phyloP scores from a whole-genome alignment of 1,140 invertebrate species.

The Panagrolaimus sp. region DNA sequence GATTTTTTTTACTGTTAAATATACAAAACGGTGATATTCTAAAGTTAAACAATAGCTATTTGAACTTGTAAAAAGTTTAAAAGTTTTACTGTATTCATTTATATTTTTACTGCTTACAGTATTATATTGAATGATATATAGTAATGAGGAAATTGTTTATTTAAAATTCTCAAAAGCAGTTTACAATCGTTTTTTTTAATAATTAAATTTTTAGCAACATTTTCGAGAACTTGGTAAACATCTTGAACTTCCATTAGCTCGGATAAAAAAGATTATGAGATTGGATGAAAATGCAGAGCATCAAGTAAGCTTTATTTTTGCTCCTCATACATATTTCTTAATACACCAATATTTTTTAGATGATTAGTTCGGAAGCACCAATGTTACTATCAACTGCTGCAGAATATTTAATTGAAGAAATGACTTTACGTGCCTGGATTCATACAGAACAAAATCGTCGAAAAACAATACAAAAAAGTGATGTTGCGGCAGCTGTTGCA shows the following conservation, averaged over 20 bases:
- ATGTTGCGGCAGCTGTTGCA: conserved; percentile 94
- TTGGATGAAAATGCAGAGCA: conserved; percentile 92
- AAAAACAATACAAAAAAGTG: conserved; percentile 88
- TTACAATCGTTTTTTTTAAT: no score
- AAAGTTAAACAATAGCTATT: no score
- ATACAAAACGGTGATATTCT: no score
- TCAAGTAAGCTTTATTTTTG: conserved; percentile 20
- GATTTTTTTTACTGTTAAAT: no score
- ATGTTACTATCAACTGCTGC: conserved; percentile 94
- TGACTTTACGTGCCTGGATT: conserved; percentile 88
- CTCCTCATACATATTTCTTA: no score
- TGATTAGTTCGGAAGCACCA: conserved; percentile 97
- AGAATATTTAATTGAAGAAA: conserved; percentile 93
- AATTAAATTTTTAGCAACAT: neutral
- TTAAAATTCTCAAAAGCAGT: no score
- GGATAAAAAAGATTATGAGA: conserved; percentile 99
- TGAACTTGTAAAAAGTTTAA: no score
- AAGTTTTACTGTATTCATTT: no score
- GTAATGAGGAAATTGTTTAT: no score
- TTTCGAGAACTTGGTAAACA: conserved; percentile 58
- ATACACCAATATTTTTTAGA: conserved; percentile 60
- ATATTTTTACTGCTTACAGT: no score
- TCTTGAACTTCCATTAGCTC: conserved; percentile 83
- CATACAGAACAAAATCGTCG: conserved; percentile 96
- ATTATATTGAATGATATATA: no score